Conservation (phyloP, 2,888 invertebrate genomes). For the Camptogramma bilineatum region DNA sequence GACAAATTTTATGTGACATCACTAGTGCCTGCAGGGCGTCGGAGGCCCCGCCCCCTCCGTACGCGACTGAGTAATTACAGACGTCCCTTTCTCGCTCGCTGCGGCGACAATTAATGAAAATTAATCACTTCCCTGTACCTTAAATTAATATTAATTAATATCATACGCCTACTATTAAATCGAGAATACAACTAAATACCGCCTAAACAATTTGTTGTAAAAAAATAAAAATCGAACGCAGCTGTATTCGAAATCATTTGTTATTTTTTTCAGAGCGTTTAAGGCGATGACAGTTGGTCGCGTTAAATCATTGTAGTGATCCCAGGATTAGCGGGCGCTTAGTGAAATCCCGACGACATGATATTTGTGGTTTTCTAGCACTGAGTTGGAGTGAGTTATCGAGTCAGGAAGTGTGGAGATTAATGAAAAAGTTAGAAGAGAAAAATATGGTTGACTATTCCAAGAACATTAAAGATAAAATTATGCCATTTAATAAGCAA, state of each 20-base stretch:
- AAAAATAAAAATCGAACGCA: conserved; percentile 32
- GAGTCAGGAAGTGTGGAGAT: conserved; percentile 40
- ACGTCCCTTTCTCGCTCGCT: conserved; percentile 62
- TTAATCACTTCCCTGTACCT: conserved; percentile 32
- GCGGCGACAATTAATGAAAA: conserved; percentile 40
- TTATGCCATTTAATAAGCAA: neutral
- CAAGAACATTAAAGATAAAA: too few species aligned
- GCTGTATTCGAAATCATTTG: conserved; percentile 37
- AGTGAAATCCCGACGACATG: conserved; percentile 54
- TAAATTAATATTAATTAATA: conserved; percentile 41
- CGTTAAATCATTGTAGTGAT: conserved; percentile 67
- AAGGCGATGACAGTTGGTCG: conserved; percentile 73
- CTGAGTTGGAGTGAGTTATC: conserved; percentile 38
- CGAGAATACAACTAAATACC: conserved; percentile 30
- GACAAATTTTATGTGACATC: conserved; percentile 72
- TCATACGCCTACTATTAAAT: conserved; percentile 42
- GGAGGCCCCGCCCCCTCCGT: conserved; percentile 61
- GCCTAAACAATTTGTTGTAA: conserved; percentile 14
- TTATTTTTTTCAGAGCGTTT: conserved; percentile 41
- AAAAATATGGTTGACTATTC: conserved; percentile 10
- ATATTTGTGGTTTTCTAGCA: conserved; percentile 57
- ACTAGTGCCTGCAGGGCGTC: conserved; percentile 63
- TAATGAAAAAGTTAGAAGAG: conserved; percentile 10
- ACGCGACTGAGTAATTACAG: conserved; percentile 61
- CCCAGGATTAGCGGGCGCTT: conserved; percentile 64